Percentiles rank a stretch among this genome's conserved stretches.
Evolutionary conservation across 1,140 invertebrate genomes (phyloP).

Genomic region (Euschistus heros): DNA sequence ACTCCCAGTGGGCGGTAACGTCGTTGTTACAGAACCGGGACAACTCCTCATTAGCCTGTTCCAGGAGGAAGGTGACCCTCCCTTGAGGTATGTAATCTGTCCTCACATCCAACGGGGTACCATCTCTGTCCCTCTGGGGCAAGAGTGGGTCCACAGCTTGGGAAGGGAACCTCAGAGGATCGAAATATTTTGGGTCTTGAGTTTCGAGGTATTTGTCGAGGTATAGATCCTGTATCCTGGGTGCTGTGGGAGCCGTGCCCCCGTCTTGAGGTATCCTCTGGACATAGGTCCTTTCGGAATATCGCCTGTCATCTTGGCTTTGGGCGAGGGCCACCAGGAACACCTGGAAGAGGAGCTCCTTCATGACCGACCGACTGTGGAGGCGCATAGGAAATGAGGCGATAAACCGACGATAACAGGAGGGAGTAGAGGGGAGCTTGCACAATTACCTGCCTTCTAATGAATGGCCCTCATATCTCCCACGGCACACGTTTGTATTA

Average conservation of each 20-base stretch:
- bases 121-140: not conserved
- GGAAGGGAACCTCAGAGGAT: constrained; percentile 20
- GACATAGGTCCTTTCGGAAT: not conserved
- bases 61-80: constrained; percentile 42
- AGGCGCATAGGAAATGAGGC: not conserved
- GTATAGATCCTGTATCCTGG: constrained; percentile 3
- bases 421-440: not conserved
- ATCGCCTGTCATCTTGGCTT: not conserved
- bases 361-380: not conserved
- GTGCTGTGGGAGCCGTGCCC: not conserved
- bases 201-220: constrained; percentile 26
- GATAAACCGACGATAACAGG: not conserved
- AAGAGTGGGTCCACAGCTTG: not conserved
- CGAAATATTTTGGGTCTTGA: constrained; percentile 29
- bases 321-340: not conserved
- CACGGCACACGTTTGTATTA: not conserved
- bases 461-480: not conserved
- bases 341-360: not conserved
- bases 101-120: constrained; percentile 3
- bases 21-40: constrained; percentile 68
- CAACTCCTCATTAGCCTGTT: constrained; percentile 56
- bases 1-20: constrained; percentile 74
- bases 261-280: not conserved
- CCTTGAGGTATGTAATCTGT: constrained; percentile 26
- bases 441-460: not conserved